Evolutionary conservation across 2,797 vertebrate species (phyloP).

Genomic region (Valencia hispanica): DNA sequence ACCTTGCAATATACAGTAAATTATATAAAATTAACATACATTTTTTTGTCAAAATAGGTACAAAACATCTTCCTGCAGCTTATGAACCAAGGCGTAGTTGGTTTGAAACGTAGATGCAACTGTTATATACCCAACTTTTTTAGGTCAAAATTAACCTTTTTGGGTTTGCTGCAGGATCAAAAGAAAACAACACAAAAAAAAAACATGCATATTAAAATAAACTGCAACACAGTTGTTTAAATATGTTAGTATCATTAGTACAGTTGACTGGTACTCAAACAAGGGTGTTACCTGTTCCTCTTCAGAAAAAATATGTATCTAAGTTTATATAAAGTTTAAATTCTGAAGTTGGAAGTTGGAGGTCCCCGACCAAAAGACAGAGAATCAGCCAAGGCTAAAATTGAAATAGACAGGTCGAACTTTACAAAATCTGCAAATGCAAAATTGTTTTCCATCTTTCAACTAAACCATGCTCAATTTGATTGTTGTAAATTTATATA

Average conservation of each 20-base stretch:
- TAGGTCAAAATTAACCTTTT: neutral
- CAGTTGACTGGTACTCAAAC: neutral
- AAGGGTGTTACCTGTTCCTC: too few species aligned
- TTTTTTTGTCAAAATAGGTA: neutral
- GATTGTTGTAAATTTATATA: neutral
- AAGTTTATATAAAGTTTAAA: neutral
- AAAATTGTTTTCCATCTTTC: neutral
- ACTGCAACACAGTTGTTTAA: neutral
- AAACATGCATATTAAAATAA: neutral
- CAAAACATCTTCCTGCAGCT: neutral
- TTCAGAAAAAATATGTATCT: neutral
- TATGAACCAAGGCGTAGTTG: neutral
- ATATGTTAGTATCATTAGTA: neutral
- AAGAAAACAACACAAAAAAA: neutral
- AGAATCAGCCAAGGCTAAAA: neutral
- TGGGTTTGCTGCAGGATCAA: neutral
- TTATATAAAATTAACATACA: neutral
- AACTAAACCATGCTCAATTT: neutral
- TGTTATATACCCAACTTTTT: neutral
- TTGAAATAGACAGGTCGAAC: neutral
- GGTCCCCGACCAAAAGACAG: neutral
- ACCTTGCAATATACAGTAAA: neutral
- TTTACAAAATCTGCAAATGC: neutral
- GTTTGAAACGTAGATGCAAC: neutral
- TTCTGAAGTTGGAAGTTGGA: neutral